Percentiles rank a stretch among this genome's conserved stretches.
phyloP scores from a whole-genome alignment of 2,888 invertebrate genomes.

The Pollenia angustigena region DNA sequence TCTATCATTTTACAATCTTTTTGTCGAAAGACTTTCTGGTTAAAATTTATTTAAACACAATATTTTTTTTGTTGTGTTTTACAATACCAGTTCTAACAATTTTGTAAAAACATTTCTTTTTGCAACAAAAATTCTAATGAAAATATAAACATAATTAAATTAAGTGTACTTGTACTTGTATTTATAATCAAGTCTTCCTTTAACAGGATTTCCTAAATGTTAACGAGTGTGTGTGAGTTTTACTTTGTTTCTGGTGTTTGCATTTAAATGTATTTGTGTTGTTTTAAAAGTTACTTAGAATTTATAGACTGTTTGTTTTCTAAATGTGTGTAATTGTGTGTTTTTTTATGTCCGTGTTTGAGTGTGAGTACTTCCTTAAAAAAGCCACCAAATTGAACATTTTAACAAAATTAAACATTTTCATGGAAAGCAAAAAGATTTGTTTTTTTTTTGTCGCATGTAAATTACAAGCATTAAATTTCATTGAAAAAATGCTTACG shows the following conservation, averaged over 20 bases:
- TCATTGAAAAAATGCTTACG: conserved; percentile 7
- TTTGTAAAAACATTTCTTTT: conserved; percentile 33
- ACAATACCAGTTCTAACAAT: background rate
- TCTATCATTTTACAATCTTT: background rate
- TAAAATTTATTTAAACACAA: background rate
- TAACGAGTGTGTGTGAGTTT: background rate
- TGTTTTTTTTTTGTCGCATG: conserved; percentile 25
- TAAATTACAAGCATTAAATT: conserved; percentile 29
- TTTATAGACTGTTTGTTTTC: conserved; percentile 18
- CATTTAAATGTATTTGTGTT: background rate
- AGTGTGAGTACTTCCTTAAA: background rate
- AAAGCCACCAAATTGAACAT: background rate
- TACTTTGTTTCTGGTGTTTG: background rate
- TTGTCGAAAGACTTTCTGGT: background rate
- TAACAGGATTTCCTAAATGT: background rate
- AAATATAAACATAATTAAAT: conserved; percentile 7
- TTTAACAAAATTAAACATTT: background rate
- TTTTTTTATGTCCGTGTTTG: background rate
- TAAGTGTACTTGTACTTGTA: background rate
- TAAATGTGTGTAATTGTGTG: no score
- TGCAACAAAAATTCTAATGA: conserved; percentile 2
- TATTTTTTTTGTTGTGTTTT: background rate
- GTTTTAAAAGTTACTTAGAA: background rate
- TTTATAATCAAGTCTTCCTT: background rate
- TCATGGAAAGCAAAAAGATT: background rate